These are phyloP conservation scores for Ceratosolen fusciceps DNA, from an alignment of 1,140 invertebrate genomes.

Conservation along the genomic window DNA sequence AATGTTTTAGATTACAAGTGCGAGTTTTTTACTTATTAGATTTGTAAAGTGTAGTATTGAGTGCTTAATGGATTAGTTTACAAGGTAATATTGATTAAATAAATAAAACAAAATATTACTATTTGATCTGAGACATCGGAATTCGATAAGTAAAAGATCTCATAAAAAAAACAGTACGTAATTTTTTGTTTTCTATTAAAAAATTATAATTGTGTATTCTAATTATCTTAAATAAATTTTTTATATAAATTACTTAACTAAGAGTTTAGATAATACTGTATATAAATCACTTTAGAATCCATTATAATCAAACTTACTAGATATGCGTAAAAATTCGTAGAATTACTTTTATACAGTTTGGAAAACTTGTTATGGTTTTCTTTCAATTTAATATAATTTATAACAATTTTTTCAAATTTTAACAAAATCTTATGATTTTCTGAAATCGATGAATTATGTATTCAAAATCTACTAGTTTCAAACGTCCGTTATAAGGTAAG, in stretches of 20 bases:
- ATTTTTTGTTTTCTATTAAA: slow-evolving; percentile 15
- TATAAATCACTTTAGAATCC: too few relatives aligned
- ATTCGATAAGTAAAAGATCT: slow-evolving; percentile 66
- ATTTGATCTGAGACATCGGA: slow-evolving; percentile 59
- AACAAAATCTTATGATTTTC: too few relatives aligned
- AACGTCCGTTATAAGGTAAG: too few relatives aligned
- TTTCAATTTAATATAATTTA: too few relatives aligned
- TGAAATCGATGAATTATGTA: too few relatives aligned
- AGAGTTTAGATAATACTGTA: too few relatives aligned
- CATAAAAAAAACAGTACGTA: slow-evolving; percentile 56
- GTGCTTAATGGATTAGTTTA: slow-evolving; percentile 24
- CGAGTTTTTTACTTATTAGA: background rate
- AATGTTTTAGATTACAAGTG: background rate
- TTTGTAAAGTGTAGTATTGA: slow-evolving; percentile 23
- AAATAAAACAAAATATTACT: slow-evolving; percentile 52
- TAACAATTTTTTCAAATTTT: too few relatives aligned
- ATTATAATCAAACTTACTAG: too few relatives aligned
- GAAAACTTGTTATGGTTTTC: too few relatives aligned
- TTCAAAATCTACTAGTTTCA: too few relatives aligned
- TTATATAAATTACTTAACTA: background rate
- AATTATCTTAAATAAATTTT: background rate
- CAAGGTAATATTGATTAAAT: slow-evolving; percentile 53
- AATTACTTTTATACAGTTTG: too few relatives aligned
- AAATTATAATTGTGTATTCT: background rate
- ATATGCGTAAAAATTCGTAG: too few relatives aligned